Percentiles rank a stretch among this genome's conserved stretches.
These are phyloP conservation scores for Diplazon laetatorius DNA, from an alignment of 2,888 invertebrate genomes.

Conservation along the genomic window DNA sequence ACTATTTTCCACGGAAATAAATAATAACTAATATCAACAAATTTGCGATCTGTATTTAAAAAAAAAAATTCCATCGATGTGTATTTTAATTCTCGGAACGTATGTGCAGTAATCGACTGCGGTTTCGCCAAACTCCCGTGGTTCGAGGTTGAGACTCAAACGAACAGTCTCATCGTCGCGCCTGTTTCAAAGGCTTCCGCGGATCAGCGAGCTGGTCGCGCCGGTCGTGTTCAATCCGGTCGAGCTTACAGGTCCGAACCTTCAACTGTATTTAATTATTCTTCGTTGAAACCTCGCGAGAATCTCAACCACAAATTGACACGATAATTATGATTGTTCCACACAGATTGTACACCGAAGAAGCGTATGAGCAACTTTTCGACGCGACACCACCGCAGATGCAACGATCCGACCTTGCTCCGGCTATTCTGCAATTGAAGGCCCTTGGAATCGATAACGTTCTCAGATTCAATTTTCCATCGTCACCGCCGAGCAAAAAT, in stretches of 20 bases:
- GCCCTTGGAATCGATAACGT: constrained; percentile 97
- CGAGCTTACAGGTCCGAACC: constrained; percentile 94
- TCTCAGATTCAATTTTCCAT: constrained; percentile 95
- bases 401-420: constrained; percentile 93
- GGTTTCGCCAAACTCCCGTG: constrained; percentile 98
- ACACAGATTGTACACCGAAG: constrained; percentile 90
- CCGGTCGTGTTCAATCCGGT: constrained; percentile 93
- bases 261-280: no score
- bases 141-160: constrained; percentile 92
- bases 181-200: constrained; percentile 95
- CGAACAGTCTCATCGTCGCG: constrained; percentile 92
- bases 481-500: constrained; percentile 95
- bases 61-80: constrained; percentile 68
- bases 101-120: constrained; percentile 87
- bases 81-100: neutral
- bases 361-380: constrained; percentile 88
- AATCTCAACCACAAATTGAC: no score
- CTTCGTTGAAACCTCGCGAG: neutral
- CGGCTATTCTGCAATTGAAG: constrained; percentile 94
- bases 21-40: no score
- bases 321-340: neutral
- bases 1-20: no score
- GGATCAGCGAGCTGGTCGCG: constrained; percentile 95
- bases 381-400: constrained; percentile 94
- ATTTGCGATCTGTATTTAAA: no score